phyloP scores from a whole-genome alignment of 2,888 invertebrate species.

The Candidula unifasciata region DNA sequence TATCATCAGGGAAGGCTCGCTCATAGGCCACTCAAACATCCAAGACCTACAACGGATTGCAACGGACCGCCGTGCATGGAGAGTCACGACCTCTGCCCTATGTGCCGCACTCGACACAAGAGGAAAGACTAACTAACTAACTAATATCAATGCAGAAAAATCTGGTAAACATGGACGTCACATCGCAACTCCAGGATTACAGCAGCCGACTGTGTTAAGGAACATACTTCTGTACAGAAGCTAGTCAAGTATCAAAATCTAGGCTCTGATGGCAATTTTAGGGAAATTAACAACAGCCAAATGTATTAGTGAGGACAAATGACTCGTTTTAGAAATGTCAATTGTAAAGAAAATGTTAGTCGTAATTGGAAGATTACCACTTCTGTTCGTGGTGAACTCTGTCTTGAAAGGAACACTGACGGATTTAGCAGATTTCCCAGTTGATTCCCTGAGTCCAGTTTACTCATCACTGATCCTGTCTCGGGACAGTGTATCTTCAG shows the following conservation, averaged over 20 bases:
- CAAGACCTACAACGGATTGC: no score
- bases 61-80: no score
- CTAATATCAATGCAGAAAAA: no score
- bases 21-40: no score
- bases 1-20: no score
- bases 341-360: slow-evolving; percentile 36
- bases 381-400: slow-evolving; percentile 43
- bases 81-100: no score
- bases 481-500: background rate
- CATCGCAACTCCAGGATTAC: no score
- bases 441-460: background rate
- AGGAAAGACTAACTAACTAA: no score
- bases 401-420: slow-evolving; percentile 39
- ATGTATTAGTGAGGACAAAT: slow-evolving; percentile 12
- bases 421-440: slow-evolving; percentile 11
- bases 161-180: slow-evolving; percentile 25
- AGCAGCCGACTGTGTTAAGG: no score
- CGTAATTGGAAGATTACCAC: slow-evolving; percentile 41
- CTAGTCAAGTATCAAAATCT: background rate
- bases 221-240: background rate
- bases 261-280: no score
- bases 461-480: background rate
- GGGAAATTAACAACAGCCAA: background rate
- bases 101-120: no score
- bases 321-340: slow-evolving; percentile 40